phyloP scores from a whole-genome alignment of 1,140 invertebrate genomes.

The Neodiprion pinetum region DNA sequence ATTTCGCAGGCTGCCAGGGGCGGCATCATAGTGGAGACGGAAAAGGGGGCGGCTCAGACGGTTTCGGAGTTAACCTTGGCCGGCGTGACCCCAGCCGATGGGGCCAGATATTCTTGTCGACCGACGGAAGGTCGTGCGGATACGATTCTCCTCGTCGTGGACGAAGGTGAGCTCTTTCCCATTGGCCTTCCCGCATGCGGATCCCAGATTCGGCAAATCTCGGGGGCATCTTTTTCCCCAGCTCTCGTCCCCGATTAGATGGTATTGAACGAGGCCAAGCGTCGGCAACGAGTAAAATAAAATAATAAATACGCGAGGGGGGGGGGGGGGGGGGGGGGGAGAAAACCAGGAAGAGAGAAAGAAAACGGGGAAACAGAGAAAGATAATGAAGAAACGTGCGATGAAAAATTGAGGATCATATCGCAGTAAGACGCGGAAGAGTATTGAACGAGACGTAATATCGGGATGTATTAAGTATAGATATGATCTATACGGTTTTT shows the following conservation, averaged over 20 bases:
- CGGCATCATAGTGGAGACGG: slow-evolving; percentile 62
- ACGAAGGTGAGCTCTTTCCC: slow-evolving; percentile 29
- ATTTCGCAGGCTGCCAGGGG: slow-evolving; percentile 52
- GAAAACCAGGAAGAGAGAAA: too few relatives aligned
- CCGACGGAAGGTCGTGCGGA: slow-evolving; percentile 61
- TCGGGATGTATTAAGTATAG: not conserved
- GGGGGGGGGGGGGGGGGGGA: too few relatives aligned
- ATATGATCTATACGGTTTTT: not conserved
- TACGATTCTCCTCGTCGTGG: slow-evolving; percentile 61
- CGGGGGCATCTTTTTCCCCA: not conserved
- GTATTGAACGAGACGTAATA: not conserved
- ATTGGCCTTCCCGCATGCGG: not conserved
- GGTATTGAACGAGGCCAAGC: too few relatives aligned
- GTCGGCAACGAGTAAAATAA: not conserved
- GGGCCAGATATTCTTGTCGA: slow-evolving; percentile 66
- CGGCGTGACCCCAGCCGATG: slow-evolving; percentile 55
- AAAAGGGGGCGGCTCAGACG: slow-evolving; percentile 55
- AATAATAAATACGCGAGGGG: too few relatives aligned
- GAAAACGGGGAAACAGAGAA: not conserved
- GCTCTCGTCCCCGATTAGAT: too few relatives aligned
- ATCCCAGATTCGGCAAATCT: not conserved
- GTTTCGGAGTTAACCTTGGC: slow-evolving; percentile 60
- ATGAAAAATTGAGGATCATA: not conserved
- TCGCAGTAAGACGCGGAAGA: not conserved
- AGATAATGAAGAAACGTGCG: not conserved